These are phyloP conservation scores for Plagodis pulveraria DNA, from an alignment of 2,888 invertebrate species.

Conservation along the genomic window DNA sequence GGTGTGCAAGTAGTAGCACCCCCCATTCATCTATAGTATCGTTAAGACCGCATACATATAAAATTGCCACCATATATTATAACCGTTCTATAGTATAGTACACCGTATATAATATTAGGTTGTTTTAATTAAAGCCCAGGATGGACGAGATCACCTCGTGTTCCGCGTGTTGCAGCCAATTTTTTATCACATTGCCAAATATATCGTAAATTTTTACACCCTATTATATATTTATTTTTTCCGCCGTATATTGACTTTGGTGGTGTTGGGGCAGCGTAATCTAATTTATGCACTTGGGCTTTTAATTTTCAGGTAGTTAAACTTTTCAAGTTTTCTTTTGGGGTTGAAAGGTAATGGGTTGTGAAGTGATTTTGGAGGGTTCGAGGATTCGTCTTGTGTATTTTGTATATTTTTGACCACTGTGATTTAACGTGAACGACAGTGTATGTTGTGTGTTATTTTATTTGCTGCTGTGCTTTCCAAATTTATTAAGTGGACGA, in stretches of 20 bases:
- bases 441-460: too few species aligned
- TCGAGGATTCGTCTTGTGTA: constrained; percentile 1
- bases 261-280: constrained; percentile 12
- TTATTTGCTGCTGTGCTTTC: too few species aligned
- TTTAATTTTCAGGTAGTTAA: constrained; percentile 14
- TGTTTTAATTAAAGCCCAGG: constrained; percentile 66
- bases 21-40: constrained; percentile 31
- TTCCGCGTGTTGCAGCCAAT: constrained; percentile 47
- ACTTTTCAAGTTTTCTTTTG: constrained; percentile 17
- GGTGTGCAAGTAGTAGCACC: constrained; percentile 28
- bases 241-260: constrained; percentile 28
- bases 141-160: constrained; percentile 51
- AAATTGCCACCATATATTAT: constrained; percentile 42
- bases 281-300: constrained; percentile 19
- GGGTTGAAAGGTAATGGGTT: constrained; percentile 16
- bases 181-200: constrained; percentile 62
- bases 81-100: background rate
- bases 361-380: constrained; percentile 9
- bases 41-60: constrained; percentile 48
- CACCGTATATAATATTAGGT: constrained; percentile 67
- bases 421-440: too few species aligned
- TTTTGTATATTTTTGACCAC: too few species aligned
- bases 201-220: constrained; percentile 33
- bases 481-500: too few species aligned
- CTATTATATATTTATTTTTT: constrained; percentile 13